phyloP scores from a whole-genome alignment of 2,888 invertebrate species.

The Callyntrura sp. region DNA sequence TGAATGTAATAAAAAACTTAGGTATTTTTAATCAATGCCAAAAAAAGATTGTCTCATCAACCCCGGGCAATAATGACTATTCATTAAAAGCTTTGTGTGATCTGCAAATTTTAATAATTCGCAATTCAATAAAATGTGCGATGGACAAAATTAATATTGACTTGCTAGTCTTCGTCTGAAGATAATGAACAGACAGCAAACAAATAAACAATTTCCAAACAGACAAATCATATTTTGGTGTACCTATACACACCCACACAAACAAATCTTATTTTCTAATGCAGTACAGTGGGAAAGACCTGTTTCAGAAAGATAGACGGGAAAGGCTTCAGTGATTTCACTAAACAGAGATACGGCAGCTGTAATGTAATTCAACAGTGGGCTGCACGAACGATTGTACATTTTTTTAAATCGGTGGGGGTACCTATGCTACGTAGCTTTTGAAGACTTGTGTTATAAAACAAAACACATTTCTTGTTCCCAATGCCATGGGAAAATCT shows the following conservation, averaged over 20 bases:
- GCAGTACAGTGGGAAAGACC: background rate
- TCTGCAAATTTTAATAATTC: background rate
- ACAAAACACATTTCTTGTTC: background rate
- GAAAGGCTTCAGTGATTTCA: background rate
- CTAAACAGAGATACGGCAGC: background rate
- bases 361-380: too few species aligned
- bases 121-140: background rate
- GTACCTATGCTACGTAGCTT: too few species aligned
- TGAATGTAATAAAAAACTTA: constrained; percentile 27
- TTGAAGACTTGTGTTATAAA: background rate
- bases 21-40: constrained; percentile 50
- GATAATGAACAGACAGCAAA: background rate
- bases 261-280: background rate
- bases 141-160: background rate
- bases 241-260: background rate
- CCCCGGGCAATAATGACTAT: background rate
- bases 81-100: background rate
- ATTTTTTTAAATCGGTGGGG: too few species aligned
- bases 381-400: too few species aligned
- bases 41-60: too few species aligned
- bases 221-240: background rate
- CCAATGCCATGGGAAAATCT: background rate
- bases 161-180: background rate
- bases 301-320: too few species aligned
- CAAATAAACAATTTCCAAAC: background rate